Base-by-base conservation (phyloP, 2,888 invertebrate species). In the Carpatolechia fugitivella region DNA sequence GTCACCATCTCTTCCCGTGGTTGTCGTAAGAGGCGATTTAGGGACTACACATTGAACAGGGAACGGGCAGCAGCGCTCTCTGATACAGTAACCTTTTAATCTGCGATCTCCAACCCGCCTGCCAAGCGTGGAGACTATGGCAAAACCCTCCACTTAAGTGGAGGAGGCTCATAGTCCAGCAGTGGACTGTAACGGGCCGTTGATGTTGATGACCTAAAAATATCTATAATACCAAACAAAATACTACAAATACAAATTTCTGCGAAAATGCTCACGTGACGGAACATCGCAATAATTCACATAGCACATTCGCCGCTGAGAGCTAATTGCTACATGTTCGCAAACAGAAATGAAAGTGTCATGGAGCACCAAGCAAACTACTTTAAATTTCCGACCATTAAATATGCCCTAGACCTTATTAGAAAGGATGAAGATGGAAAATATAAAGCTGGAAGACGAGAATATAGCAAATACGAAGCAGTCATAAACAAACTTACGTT, bases 261-360 rank as follows among this genome's bases (percentile, higher is more conserved):
- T 29, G n/a, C 24, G 36, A 47, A 16, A 47, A 47, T 30, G 20
- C 14, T 38, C 40, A 20, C 40, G 35, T 35, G 20, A 35, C 51
- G 46, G 35, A 51, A 47, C 47, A 47, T 47, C 44, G 24, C 44
- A 44, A 41, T 44, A 69, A 69, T 72, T 62, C 68, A 69, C 69
- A 66, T 69, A 69, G 29, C 70, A 72, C 65, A 63, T 69, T 71
- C 68, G 69, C 64, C 65, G 66, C 69, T 72, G 58, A 61, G 59
- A 70, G 81, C 84, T 85, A 85, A 85, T 85, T 85, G 82, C 78
- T 65, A 80, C 69, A 69, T 71, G 74, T 73, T 71, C 70, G 69
- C 77, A 75, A 78, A 76, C 74, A 79, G 68, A 72, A 82, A 78
- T 74, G 80, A 76, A 73, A 77, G 68, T 69, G 69, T 65, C 63